Conservation (phyloP, 2,113 vertebrate species). For the Tursiops truncatus region DNA sequence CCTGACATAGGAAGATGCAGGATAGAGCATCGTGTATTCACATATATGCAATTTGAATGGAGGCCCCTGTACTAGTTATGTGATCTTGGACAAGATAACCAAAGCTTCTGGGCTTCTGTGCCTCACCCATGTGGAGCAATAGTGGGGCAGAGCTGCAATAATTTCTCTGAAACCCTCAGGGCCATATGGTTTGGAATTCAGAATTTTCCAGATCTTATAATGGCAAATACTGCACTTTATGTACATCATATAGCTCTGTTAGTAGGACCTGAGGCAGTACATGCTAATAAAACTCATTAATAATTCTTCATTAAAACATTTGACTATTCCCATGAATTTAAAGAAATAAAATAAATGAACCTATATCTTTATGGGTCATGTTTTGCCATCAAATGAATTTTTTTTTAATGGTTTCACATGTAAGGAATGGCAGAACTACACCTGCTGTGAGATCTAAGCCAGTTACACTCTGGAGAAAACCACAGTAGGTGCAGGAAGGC, state of each 20-base stretch:
- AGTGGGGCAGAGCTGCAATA: neutral
- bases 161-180: neutral
- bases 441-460: neutral
- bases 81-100: neutral
- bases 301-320: neutral
- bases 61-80: neutral
- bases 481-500: neutral
- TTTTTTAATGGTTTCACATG: neutral
- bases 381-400: neutral
- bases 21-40: rapidly evolving
- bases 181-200: neutral
- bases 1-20: neutral
- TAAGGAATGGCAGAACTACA: neutral
- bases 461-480: neutral
- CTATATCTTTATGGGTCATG: neutral
- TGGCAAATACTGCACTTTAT: neutral
- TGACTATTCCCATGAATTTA: neutral
- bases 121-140: neutral
- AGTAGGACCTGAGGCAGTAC: neutral
- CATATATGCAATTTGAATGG: neutral
- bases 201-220: neutral
- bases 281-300: neutral
- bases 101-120: neutral
- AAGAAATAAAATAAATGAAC: neutral
- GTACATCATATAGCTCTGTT: neutral